Base-by-base conservation (phyloP, 2,113 vertebrate species). In the Mus musculus region DNA sequence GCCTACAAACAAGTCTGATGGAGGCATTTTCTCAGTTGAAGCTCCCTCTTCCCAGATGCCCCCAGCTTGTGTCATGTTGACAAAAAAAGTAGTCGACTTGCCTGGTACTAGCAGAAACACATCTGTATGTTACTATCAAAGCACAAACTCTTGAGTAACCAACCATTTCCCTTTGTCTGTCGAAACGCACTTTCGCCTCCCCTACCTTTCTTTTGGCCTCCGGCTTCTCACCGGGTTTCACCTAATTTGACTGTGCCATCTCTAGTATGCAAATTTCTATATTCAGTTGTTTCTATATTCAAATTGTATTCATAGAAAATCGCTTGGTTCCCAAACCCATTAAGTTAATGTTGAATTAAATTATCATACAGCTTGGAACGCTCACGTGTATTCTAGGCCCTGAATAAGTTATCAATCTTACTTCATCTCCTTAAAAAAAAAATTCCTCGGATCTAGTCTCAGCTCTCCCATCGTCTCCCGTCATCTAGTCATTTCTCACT, bases 261-360 rank as follows among this genome's bases (percentile, higher is more conserved):
- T 95, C 75, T 71, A 92, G 80, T 20, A 54, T 52, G 24, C 63
- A 22, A 90, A 56, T 87, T 81, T 90, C 86, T 90, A 65, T 42
- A 61, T 42, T 89, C 28, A 92, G 7, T 75, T 95, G n/a, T 89
- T 91, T 89, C 89, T 87, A 36, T 92, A 75, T 90, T 94, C 73
- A 90, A 81, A 92, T 56, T 72, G 59, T 90, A 28, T 76, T 92
- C 28, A 77, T 72, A 90, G 59, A 90, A 82, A 90, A 88, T 71
- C 39, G 6, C 36, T 94, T 92, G 85, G 56, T 80, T 89, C 67
- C 81, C 52, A 92, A 95, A 90, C 5, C 63, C 89, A 90, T 94
- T 92, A 89, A 73, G 77, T 59, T 80, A 95, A 86, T 87, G 54
- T 85, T 89, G 39, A 93, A 69, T 72, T 33, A 84, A 90, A 93